Evolutionary conservation across 1,140 invertebrate species (phyloP), one percentile per base, ranked within the genome.

Genomic region (Drosophila orena): DNA sequence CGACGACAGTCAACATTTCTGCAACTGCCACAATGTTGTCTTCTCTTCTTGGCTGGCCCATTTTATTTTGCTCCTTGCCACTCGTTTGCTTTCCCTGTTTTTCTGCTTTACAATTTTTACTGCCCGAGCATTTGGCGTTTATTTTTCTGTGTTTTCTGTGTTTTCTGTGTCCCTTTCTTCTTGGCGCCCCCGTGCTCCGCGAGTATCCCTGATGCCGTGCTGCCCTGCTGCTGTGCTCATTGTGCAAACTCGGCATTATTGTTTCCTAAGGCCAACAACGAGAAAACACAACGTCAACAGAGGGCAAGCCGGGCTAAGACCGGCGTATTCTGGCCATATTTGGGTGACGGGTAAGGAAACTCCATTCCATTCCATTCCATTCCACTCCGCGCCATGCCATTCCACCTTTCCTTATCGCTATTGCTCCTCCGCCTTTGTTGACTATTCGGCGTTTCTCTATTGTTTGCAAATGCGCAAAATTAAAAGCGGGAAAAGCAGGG

Each of bases 181-280:
- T 75, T 34, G 22, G 11, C 6, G 14, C 1, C 22, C 14, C 22
- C 46, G n/a, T 44, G 49, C 15, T n/a, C 34, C 15, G 10, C 10
- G 4, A 24, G 7, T 7, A 12, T 38, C 11, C 15, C 5, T 27
- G 27, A 0, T 27, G 27, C 6, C 24, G 10, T 56, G 27, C 42
- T 68, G 54, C 68, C 46, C 50, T 70, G 71, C 64, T 73, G 68
- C 68, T 81, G 66, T 70, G 71, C 76, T 83, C 81, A 90, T 89
- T 89, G 84, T 89, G 84, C 84, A 89, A 89, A 89, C 84, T 89
- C 90, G 84, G 85, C 84, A 89, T 89, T 89, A 89, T 89, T 89
- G 84, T 89, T 90, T 89, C 84, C 85, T 89, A 89, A 89, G 84
- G 85, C 85, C 77, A 88, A 77, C 72, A 89, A 77, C 59, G 68